Evolutionary conservation across 2,797 vertebrate species (phyloP).

Genomic region (Poecilia gillii): DNA sequence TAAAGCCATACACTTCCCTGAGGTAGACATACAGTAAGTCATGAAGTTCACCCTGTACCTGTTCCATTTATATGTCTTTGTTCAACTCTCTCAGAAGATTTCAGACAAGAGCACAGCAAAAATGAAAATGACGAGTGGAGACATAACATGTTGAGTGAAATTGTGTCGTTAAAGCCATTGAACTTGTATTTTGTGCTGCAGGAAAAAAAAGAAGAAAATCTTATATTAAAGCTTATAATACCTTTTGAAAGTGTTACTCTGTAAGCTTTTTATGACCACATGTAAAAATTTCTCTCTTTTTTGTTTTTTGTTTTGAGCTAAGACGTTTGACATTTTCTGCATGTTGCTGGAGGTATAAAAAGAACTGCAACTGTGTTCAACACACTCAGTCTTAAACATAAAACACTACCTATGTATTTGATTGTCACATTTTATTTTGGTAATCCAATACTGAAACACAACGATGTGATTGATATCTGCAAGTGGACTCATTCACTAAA

Average conservation of each 20-base stretch:
- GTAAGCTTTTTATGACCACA: constrained; percentile 60
- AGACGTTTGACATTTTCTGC: constrained; percentile 59
- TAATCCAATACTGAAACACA: constrained; percentile 48
- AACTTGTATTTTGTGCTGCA: constrained; percentile 70
- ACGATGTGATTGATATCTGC: constrained; percentile 23
- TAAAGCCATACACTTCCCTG: constrained; percentile 84
- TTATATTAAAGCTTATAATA: constrained; percentile 75
- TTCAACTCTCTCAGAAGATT: constrained; percentile 61
- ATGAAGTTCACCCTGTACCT: constrained; percentile 49
- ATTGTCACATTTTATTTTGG: constrained; percentile 56
- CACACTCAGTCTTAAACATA: constrained; percentile 46
- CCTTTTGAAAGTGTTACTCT: constrained; percentile 71
- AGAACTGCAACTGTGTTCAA: constrained; percentile 38
- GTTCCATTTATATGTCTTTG: constrained; percentile 65
- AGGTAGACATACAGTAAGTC: constrained; percentile 70
- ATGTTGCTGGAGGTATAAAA: constrained; percentile 61
- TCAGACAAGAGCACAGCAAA: constrained; percentile 75
- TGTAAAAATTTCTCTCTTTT: constrained; percentile 46
- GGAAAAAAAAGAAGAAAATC: constrained; percentile 51
- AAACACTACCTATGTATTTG: constrained; percentile 67
- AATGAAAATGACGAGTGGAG: constrained; percentile 40
- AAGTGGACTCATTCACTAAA: constrained; percentile 23
- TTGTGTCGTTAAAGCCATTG: constrained; percentile 71
- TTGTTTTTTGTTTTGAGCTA: constrained; percentile 52
- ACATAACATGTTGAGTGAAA: constrained; percentile 60